Conservation (phyloP, 1,140 invertebrate species). For the Aphaenogaster ashmeadi region DNA sequence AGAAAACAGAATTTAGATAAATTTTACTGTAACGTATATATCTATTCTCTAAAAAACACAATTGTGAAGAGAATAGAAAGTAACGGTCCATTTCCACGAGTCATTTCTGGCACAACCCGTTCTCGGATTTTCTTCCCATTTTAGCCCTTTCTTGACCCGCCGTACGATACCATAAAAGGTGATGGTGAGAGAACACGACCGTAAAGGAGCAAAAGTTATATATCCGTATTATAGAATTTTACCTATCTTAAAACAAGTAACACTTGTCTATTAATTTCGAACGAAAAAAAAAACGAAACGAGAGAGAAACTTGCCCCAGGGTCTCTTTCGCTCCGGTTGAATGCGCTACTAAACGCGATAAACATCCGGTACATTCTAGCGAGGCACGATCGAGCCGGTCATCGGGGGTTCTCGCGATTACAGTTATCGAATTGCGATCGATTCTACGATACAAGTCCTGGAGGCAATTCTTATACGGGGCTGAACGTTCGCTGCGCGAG, state of each 20-base stretch:
- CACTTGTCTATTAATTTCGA: slow-evolving; percentile 11
- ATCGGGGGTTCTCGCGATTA: slow-evolving; percentile 51
- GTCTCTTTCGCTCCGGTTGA: not conserved
- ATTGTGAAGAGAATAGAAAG: not conserved
- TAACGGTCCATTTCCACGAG: slow-evolving; percentile 10
- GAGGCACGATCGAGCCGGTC: slow-evolving; percentile 7
- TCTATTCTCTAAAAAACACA: not conserved
- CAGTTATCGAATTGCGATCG: slow-evolving; percentile 51
- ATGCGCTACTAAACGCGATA: slow-evolving; percentile 4
- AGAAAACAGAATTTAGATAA: not conserved
- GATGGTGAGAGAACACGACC: not conserved
- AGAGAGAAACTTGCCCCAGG: not conserved
- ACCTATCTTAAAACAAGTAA: not conserved
- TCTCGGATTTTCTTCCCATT: not conserved
- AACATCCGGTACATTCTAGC: slow-evolving; percentile 31
- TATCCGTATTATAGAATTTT: slow-evolving; percentile 5
- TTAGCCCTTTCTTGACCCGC: not conserved
- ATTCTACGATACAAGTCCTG: not conserved
- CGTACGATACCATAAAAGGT: not conserved
- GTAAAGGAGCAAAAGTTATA: not conserved
- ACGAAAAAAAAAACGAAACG: not conserved
- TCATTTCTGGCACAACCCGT: not conserved
- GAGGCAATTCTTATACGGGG: slow-evolving; percentile 21
- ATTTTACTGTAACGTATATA: not conserved
- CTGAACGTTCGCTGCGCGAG: not conserved